phyloP scores from a whole-genome alignment of 2,113 vertebrate species.

The Phyllostomus hastatus region DNA sequence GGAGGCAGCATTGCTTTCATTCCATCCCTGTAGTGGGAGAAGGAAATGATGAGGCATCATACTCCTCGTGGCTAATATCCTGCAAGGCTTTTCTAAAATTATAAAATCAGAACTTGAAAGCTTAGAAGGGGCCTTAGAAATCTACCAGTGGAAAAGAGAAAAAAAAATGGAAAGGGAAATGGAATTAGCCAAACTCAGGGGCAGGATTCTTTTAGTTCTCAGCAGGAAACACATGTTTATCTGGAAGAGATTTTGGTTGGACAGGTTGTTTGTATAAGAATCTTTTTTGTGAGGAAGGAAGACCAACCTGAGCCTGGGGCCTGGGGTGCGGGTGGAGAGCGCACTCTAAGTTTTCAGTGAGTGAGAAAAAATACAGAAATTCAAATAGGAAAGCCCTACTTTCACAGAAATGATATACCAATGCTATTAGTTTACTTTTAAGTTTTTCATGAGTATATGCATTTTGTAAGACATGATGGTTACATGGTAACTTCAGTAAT shows the following conservation, averaged over 20 bases:
- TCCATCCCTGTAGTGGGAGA: neutral
- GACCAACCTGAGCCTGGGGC: constrained; percentile 36
- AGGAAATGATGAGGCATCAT: constrained; percentile 36
- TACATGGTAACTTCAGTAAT: neutral
- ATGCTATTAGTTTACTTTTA: neutral
- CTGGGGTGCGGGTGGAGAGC: neutral
- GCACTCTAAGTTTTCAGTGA: neutral
- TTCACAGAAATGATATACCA: neutral
- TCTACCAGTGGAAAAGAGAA: constrained; percentile 11
- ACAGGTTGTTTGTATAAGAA: constrained; percentile 71
- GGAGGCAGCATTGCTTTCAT: neutral
- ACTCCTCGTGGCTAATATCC: neutral
- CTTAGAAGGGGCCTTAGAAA: constrained; percentile 21
- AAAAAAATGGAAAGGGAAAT: constrained; percentile 33
- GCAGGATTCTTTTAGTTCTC: constrained; percentile 53
- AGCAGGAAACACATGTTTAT: constrained; percentile 75
- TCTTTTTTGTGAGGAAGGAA: constrained; percentile 67
- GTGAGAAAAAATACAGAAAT: neutral
- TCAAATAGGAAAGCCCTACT: neutral
- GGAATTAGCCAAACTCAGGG: constrained; percentile 41
- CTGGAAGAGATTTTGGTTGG: constrained; percentile 70
- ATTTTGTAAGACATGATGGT: neutral
- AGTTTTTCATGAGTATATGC: neutral
- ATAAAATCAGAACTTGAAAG: neutral
- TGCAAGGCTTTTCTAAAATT: constrained; percentile 23